Evolutionary conservation across 2,113 vertebrate species (phyloP), one percentile per base, ranked within the genome.

Genomic region (Anser brachyrhynchus): DNA sequence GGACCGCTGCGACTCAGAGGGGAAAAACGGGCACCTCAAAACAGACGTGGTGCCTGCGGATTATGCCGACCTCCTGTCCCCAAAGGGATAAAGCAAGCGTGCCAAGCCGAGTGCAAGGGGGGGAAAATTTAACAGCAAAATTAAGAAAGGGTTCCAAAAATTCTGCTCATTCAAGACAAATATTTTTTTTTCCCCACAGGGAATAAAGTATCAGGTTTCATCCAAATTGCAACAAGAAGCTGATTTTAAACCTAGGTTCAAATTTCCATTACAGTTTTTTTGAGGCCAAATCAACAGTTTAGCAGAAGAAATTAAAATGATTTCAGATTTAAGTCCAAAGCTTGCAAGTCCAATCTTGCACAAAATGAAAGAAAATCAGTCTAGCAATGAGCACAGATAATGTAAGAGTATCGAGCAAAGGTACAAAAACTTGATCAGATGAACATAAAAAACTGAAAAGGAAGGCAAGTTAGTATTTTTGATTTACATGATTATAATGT

Each of bases 371-470:
- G 31, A 22, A 58, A 91, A 93, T 26, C 22, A 54, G 88, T 67
- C 82, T 35, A 66, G 37, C 29, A 70, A 35, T 31, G 72, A 57
- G 80, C 69, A 49, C 59, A 61, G 87, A 85, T 52, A 74, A 72
- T 2, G 20, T 21, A 33, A 82, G 35, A 54, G 33, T 31, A 87
- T 55, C 87, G 79, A 96, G 74, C 73, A 86, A 51, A 84, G 96
- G 23, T 64, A 43, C 57, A 74, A 97, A 91, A 93, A 84, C 85
- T 93, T 96, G 62, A 66, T 90, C 80, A 92, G 54, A 41, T 51
- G 49, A 90, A 72, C 58, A 61, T 37, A 61, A 62, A 92, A 71
- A 83, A 97, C 22, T 93, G 73, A 71, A 97, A 95, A 93, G 74
- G 44, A 96, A 96, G 77, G 87, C 33, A 84, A 97, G 91, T 80